phyloP scores from a whole-genome alignment of 2,888 invertebrate species.

The Orthosia gothica region DNA sequence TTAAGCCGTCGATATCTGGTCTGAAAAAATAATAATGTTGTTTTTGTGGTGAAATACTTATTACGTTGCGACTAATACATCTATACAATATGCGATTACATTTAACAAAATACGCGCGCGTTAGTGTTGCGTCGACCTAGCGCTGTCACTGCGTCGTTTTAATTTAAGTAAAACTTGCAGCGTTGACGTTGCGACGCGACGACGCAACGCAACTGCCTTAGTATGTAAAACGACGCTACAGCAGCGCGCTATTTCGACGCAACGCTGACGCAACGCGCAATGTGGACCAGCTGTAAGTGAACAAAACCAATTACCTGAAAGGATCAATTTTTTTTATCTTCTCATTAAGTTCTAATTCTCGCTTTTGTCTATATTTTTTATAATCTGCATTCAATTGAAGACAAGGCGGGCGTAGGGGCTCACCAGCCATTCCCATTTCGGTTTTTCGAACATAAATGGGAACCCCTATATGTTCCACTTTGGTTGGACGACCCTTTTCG shows the following conservation, averaged over 20 bases:
- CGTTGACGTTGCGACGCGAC: too few relatives aligned
- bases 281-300: too few relatives aligned
- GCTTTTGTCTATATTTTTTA: slow-evolving; percentile 74
- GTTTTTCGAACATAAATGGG: slow-evolving; percentile 79
- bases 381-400: slow-evolving; percentile 76
- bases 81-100: neutral
- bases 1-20: slow-evolving; percentile 76
- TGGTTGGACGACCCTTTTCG: slow-evolving; percentile 79
- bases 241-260: too few relatives aligned
- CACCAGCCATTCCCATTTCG: slow-evolving; percentile 81
- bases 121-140: too few relatives aligned
- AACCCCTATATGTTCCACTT: slow-evolving; percentile 83
- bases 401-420: slow-evolving; percentile 71
- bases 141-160: too few relatives aligned
- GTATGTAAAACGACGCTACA: too few relatives aligned
- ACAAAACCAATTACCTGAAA: slow-evolving; percentile 74
- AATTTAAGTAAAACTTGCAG: too few relatives aligned
- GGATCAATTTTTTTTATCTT: slow-evolving; percentile 83
- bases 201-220: too few relatives aligned
- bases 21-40: slow-evolving; percentile 71
- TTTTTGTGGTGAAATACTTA: neutral
- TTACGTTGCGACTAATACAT: neutral
- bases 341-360: slow-evolving; percentile 76
- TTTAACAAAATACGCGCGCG: too few relatives aligned
- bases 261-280: too few relatives aligned